A percentile compares a stretch with the other conserved stretches of the same genome.
These are phyloP conservation scores for Arenaria interpres DNA, from an alignment of 2,113 vertebrate species.

Conservation along the genomic window DNA sequence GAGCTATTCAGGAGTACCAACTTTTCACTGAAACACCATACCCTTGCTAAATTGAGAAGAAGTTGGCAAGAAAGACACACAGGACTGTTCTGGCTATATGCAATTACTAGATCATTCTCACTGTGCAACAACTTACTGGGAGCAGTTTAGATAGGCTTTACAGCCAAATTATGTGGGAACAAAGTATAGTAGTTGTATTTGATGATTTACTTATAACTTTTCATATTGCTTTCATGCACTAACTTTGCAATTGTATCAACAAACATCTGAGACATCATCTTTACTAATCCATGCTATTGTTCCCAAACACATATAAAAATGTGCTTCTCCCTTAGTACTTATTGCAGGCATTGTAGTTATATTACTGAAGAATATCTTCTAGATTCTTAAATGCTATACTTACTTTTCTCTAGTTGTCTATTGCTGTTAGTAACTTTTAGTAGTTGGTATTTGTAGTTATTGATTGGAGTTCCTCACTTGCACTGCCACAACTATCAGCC, in stretches of 20 bases:
- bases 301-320: not conserved
- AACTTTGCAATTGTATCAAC: not conserved
- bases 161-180: not conserved
- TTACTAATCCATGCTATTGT: not conserved
- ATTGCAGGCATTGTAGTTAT: not conserved
- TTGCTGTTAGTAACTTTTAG: not conserved
- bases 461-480: not conserved
- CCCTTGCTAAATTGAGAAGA: not conserved
- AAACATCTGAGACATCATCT: not conserved
- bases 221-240: not conserved
- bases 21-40: not conserved
- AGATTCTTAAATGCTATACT: not conserved
- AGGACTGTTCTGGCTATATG: not conserved
- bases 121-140: not conserved
- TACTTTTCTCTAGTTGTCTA: not conserved
- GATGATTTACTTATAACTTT: not conserved
- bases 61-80: not conserved
- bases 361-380: not conserved
- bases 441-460: not conserved
- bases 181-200: not conserved
- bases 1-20: fast-evolving
- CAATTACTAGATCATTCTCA: not conserved
- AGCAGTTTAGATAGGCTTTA: not conserved
- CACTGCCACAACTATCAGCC: not conserved
- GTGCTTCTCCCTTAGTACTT: not conserved